Percentiles rank a stretch among this genome's conserved stretches.
phyloP scores from a whole-genome alignment of 2,888 invertebrate species.

The Oxyscelio sp. region DNA sequence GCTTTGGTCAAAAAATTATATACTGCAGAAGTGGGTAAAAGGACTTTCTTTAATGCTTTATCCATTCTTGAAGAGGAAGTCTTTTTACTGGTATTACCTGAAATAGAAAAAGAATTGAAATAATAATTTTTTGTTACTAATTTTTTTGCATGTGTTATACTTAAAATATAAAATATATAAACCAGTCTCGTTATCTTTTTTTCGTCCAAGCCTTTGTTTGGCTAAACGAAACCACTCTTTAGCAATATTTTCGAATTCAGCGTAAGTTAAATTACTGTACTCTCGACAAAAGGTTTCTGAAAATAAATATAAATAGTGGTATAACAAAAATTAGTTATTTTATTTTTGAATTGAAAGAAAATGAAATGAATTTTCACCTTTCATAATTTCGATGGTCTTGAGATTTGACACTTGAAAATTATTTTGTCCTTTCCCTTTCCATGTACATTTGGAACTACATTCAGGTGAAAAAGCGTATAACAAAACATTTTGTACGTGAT shows the following conservation, averaged over 20 bases:
- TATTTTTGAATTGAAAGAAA: background rate
- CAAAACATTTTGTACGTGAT: background rate
- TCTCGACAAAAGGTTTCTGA: conserved; percentile 1
- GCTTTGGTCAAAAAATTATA: too few species aligned
- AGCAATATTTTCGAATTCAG: background rate
- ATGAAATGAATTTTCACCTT: background rate
- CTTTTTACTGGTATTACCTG: too few species aligned
- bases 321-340: background rate
- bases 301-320: background rate
- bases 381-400: conserved; percentile 1
- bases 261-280: background rate
- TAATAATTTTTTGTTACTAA: too few species aligned
- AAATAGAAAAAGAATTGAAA: too few species aligned
- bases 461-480: background rate
- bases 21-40: too few species aligned
- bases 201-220: too few species aligned
- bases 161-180: background rate
- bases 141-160: background rate
- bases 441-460: conserved; percentile 17
- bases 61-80: too few species aligned
- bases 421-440: background rate
- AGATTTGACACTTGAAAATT: conserved; percentile 5
- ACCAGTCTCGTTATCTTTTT: background rate
- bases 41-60: too few species aligned
- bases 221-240: conserved; percentile 20